Evolutionary conservation across 2,888 invertebrate genomes (phyloP), one percentile per base, ranked within the genome.

Genomic region (Lysandra bellargus): DNA sequence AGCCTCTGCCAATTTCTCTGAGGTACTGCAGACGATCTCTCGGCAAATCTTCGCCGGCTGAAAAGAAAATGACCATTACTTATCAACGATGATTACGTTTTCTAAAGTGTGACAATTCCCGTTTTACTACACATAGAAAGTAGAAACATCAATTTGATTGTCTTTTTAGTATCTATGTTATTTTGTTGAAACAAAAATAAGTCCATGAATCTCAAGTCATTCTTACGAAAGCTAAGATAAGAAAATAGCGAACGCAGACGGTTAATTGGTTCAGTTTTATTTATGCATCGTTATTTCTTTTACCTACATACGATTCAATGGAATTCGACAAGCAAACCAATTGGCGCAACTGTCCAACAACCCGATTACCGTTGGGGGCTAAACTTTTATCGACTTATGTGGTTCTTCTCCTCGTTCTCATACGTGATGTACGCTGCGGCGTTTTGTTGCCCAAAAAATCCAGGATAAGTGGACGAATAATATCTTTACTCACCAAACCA

Each of bases 1-100:
- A 98, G 72, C 98, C 98, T 82, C 96, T 95, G 2, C 97, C 98
- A 80, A 98, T 95, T 92, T 98, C 98, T 85, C 96, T 96, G 23
- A 98, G 95, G 90, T 98, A 98, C 88, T 97, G 97, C 83, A 98
- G 91, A 86, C 96, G 96, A 85, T 95, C 96, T 83, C 98, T 95
- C 0, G 97, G 97, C 85, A 98, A 96, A 88, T 97, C 96, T 82
- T 94, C 95, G 57, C 87, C 91, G 64, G 88, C 93, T 94, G 88
- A 23, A 89, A 81, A 80, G 83, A 84, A 81, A 49, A 75, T 17
- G 14, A 37, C 9, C 33, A 37, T 69, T 69, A 14, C 30, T 30
- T 23, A 64, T 30, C 64, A 64, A 30, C 64, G 9, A 30, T 64
- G 64, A 64, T 64, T 30, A 64, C 64, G 30, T 64, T 64, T 30